These are phyloP conservation scores for Diprion similis DNA, from an alignment of 1,140 invertebrate species.

Conservation along the genomic window DNA sequence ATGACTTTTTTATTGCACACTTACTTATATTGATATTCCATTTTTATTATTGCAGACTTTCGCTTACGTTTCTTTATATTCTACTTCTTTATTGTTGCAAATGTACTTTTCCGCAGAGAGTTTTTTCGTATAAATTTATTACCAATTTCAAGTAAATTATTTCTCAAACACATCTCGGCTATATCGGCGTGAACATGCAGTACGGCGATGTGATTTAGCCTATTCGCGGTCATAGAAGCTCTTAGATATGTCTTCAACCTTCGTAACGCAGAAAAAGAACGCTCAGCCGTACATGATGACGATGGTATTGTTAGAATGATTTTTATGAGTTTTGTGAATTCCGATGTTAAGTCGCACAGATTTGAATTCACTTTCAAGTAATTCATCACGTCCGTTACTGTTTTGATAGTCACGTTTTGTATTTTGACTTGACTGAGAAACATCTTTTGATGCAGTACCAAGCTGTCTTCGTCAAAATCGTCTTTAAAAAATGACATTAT, in stretches of 20 bases:
- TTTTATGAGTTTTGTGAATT: constrained; percentile 20
- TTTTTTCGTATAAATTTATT: constrained; percentile 1
- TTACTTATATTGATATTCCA: not conserved
- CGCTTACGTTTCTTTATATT: not conserved
- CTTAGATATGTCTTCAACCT: constrained; percentile 29
- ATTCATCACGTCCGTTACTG: not conserved
- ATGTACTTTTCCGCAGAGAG: not conserved
- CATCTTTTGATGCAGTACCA: not conserved
- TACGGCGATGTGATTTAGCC: constrained; percentile 28
- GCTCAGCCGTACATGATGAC: constrained; percentile 28
- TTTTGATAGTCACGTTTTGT: not conserved
- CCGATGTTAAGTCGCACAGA: constrained; percentile 2
- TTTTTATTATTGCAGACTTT: not conserved
- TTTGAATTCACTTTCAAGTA: constrained; percentile 1
- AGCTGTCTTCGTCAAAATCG: not conserved
- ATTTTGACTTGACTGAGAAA: constrained; percentile 1
- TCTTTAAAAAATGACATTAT: not conserved
- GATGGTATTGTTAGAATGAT: constrained; percentile 28
- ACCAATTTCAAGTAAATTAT: not conserved
- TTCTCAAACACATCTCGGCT: constrained; percentile 10
- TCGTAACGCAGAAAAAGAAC: constrained; percentile 27
- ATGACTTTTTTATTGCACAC: not conserved
- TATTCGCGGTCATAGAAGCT: constrained; percentile 27
- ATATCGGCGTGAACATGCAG: constrained; percentile 23
- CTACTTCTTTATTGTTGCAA: not conserved